Evolutionary conservation across 2,113 vertebrate genomes (phyloP).

Genomic region (Tragelaphus scriptus): DNA sequence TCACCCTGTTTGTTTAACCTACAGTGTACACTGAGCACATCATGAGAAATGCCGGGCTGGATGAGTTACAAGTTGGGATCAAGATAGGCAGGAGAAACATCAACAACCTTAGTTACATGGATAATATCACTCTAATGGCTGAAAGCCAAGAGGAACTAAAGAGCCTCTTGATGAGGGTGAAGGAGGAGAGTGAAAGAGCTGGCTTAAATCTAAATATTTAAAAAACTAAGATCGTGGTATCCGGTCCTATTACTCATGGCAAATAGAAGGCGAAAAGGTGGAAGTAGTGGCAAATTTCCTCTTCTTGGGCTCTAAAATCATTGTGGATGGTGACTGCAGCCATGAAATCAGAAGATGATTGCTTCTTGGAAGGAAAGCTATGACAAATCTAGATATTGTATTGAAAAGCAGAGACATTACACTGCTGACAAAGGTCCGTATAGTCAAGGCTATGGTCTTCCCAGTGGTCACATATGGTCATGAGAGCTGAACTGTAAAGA

Average conservation of each 20-base stretch:
- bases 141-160: not conserved
- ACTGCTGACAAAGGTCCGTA: not conserved
- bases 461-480: not conserved
- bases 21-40: not conserved
- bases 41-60: not conserved
- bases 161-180: not conserved
- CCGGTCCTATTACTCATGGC: not conserved
- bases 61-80: not conserved
- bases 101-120: rapidly evolving
- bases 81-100: not conserved
- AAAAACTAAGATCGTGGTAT: not conserved
- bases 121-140: not conserved
- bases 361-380: not conserved
- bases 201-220: not conserved
- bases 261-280: not conserved
- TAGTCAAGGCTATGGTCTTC: not conserved
- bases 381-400: not conserved
- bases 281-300: not conserved
- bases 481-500: not conserved
- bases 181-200: not conserved
- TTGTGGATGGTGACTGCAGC: not conserved
- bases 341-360: not conserved
- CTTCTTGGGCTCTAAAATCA: not conserved
- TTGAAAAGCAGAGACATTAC: not conserved
- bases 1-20: not conserved